A percentile compares a stretch with the other conserved stretches of the same genome.
phyloP scores from a whole-genome alignment of 2,113 vertebrate genomes.

The Syngnathus scovelli region DNA sequence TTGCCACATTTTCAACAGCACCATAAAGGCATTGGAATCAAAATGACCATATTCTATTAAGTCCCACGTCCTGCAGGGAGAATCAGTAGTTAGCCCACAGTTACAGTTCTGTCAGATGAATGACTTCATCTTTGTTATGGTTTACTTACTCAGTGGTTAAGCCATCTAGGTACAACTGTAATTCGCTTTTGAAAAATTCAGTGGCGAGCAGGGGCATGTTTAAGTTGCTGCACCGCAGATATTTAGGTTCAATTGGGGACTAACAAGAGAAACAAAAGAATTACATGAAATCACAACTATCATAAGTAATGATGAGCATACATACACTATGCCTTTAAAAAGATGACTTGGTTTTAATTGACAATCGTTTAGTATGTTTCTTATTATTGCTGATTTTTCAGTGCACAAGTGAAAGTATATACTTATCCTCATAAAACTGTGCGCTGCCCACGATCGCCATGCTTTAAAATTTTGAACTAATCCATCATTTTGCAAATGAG shows the following conservation, averaged over 20 bases:
- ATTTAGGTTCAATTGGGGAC: constrained; percentile 1
- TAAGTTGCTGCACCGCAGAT: constrained; percentile 5
- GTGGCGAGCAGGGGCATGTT: constrained; percentile 3
- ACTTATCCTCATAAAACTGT: neutral
- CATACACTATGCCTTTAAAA: neutral
- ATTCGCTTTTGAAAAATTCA: constrained; percentile 5
- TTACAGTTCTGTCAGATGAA: neutral
- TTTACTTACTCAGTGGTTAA: constrained; percentile 1
- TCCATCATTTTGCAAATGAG: neutral
- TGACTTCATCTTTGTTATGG: neutral
- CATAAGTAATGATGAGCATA: too few species aligned
- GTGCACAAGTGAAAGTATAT: neutral
- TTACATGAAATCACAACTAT: neutral
- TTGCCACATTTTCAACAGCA: constrained; percentile 12
- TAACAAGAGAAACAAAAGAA: neutral
- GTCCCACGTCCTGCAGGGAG: neutral
- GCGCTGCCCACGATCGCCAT: neutral
- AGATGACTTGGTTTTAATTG: too few species aligned
- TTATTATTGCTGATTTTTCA: neutral
- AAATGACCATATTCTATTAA: constrained; percentile 7
- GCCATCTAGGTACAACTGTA: neutral
- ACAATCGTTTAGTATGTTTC: too few species aligned
- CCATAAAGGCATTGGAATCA: constrained; percentile 4
- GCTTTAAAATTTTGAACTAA: neutral
- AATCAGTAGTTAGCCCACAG: too few species aligned